Evolutionary conservation across 2,888 invertebrate genomes (phyloP).

Genomic region (Arge pagana): DNA sequence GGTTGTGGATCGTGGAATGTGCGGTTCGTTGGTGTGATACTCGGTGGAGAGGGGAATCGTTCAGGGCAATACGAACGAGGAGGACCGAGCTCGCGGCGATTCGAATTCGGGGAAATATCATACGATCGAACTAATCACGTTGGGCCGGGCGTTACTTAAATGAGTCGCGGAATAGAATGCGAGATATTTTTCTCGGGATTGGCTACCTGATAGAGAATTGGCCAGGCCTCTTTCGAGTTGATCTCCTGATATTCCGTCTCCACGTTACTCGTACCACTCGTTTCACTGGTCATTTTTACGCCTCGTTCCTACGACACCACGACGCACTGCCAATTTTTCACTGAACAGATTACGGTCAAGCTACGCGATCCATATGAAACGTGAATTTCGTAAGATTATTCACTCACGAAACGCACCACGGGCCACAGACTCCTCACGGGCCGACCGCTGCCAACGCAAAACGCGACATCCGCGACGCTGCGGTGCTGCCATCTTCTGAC

Average conservation of each 20-base stretch:
- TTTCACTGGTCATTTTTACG: constrained; percentile 20
- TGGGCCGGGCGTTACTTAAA: no score
- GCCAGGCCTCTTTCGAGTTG: constrained; percentile 72
- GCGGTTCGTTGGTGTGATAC: no score
- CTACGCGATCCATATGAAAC: constrained; percentile 16
- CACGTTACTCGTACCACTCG: constrained; percentile 58
- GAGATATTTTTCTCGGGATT: constrained; percentile 23
- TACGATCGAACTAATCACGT: no score
- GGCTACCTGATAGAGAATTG: constrained; percentile 71
- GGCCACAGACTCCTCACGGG: constrained; percentile 25
- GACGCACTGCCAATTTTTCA: constrained; percentile 8
- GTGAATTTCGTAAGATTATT: constrained; percentile 3
- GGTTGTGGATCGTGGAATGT: no score
- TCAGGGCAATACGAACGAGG: no score
- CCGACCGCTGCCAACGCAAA: constrained; percentile 31
- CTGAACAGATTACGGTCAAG: not conserved
- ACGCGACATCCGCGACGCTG: constrained; percentile 16
- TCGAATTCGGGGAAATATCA: no score
- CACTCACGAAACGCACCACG: constrained; percentile 23
- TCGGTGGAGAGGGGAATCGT: no score
- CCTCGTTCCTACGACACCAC: not conserved
- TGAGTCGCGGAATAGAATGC: constrained; percentile 3
- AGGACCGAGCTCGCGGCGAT: no score
- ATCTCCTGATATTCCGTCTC: constrained; percentile 77
- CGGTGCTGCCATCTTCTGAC: constrained; percentile 36